phyloP scores from a whole-genome alignment of 2,888 invertebrate genomes.

The Adelognathus sp. region DNA sequence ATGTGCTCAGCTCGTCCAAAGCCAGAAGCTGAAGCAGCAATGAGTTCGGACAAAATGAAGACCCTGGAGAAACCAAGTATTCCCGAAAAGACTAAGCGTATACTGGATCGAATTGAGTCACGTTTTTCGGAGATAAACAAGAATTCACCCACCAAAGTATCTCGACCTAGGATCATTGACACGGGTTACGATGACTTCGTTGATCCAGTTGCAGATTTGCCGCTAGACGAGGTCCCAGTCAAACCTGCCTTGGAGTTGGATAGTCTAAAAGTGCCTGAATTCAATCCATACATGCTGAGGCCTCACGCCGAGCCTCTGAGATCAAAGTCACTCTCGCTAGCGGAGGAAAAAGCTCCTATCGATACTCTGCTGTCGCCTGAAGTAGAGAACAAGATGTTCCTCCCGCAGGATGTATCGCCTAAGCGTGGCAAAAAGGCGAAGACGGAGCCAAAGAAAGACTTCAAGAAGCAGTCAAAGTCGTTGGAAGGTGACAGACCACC shows the following conservation, averaged over 20 bases:
- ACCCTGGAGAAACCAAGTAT: constrained; percentile 76
- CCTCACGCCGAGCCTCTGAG: constrained; percentile 78
- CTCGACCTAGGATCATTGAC: constrained; percentile 77
- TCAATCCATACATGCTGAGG: constrained; percentile 77
- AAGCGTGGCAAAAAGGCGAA: constrained; percentile 73
- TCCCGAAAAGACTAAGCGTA: constrained; percentile 79
- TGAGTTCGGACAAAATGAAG: constrained; percentile 65
- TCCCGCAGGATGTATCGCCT: constrained; percentile 77
- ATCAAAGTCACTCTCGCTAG: constrained; percentile 78
- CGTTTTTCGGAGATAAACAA: constrained; percentile 74
- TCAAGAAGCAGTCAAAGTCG: constrained; percentile 79
- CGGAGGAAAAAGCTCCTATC: constrained; percentile 79
- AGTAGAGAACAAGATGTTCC: constrained; percentile 77
- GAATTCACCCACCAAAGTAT: constrained; percentile 69
- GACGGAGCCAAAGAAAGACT: constrained; percentile 77
- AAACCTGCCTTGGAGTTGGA: constrained; percentile 78
- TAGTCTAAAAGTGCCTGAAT: constrained; percentile 79
- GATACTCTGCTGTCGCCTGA: constrained; percentile 79
- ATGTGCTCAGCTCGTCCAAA: constrained; percentile 32
- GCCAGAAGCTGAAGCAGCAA: constrained; percentile 17
- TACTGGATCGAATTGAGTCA: constrained; percentile 78
- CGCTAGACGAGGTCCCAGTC: constrained; percentile 78
- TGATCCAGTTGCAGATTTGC: constrained; percentile 79
- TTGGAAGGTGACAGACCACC: constrained; percentile 79
- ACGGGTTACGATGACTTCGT: constrained; percentile 79